Evolutionary conservation across 1,140 invertebrate genomes (phyloP).

Genomic region (Calycopis cecrops): DNA sequence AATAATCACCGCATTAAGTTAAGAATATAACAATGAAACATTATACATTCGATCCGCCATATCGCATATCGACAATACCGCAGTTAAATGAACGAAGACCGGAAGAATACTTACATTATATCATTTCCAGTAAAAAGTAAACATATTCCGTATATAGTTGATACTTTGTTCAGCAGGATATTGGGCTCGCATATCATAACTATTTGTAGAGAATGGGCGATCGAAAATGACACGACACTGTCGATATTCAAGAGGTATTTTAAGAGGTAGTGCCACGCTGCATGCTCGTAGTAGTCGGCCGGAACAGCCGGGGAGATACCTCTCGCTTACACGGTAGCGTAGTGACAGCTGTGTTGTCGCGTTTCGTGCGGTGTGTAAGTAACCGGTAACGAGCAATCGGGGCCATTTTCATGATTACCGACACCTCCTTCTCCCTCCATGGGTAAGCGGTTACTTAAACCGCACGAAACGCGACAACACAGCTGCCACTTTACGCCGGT

Average conservation of each 20-base stretch:
- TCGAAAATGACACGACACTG: conserved; percentile 29
- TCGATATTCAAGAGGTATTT: neutral
- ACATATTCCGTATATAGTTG: conserved; percentile 37
- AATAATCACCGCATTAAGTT: neutral
- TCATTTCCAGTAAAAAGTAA: conserved; percentile 57
- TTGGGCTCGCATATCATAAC: conserved; percentile 61
- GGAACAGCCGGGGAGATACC: too few relatives aligned
- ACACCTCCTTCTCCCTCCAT: too few relatives aligned
- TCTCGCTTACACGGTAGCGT: too few relatives aligned
- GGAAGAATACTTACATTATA: conserved; percentile 32
- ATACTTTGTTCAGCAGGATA: conserved; percentile 45
- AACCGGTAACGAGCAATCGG: too few relatives aligned
- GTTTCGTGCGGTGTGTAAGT: too few relatives aligned
- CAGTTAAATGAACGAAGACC: neutral
- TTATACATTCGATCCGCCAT: conserved; percentile 2
- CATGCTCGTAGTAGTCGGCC: too few relatives aligned
- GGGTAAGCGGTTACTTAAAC: too few relatives aligned
- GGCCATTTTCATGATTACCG: too few relatives aligned
- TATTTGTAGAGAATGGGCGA: conserved; percentile 25
- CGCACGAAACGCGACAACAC: too few relatives aligned
- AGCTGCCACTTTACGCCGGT: too few relatives aligned
- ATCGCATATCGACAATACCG: conserved; percentile 14
- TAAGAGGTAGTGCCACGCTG: too few relatives aligned
- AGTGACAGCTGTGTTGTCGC: too few relatives aligned
- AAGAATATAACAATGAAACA: conserved; percentile 2